Conservation (phyloP, 64 coral and sea anemone genomes). For the Montipora efflorescens region DNA sequence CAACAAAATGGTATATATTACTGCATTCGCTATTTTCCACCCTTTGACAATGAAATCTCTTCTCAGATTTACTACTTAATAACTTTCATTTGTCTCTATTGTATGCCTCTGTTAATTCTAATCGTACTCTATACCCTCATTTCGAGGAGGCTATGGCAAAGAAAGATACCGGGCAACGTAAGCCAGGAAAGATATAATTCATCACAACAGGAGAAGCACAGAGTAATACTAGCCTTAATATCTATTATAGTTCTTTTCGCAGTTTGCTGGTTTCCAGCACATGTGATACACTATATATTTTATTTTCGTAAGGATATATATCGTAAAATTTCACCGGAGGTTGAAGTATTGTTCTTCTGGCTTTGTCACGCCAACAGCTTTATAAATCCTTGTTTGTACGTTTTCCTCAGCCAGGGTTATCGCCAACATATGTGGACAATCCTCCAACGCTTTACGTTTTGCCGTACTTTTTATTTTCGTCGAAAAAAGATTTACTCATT, state of each 20-base stretch:
- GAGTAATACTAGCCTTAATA: conserved; percentile 55
- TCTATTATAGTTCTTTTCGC: conserved; percentile 71
- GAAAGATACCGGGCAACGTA: conserved; percentile 45
- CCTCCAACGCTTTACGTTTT: not conserved
- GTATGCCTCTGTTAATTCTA: conserved; percentile 55
- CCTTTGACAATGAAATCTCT: not conserved
- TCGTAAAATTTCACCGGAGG: not conserved
- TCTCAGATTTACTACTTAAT: conserved; percentile 55
- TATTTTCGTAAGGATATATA: conserved; percentile 35
- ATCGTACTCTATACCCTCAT: conserved; percentile 72
- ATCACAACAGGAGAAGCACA: conserved; percentile 55
- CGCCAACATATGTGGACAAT: conserved; percentile 1
- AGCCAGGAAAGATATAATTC: conserved; percentile 20
- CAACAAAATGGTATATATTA: not conserved
- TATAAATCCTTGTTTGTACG: conserved; percentile 78
- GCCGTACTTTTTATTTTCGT: not conserved
- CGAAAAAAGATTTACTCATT: not conserved
- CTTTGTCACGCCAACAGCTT: conserved; percentile 74
- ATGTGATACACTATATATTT: conserved; percentile 70
- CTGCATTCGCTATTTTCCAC: not conserved
- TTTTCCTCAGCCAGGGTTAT: conserved; percentile 64
- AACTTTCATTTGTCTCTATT: conserved; percentile 72
- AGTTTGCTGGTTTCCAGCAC: conserved; percentile 71
- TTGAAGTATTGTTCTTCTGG: conserved; percentile 65
- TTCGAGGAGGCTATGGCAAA: conserved; percentile 53